These are phyloP conservation scores for Saxidomus purpurata DNA, from an alignment of 1,140 invertebrate genomes.

Conservation along the genomic window DNA sequence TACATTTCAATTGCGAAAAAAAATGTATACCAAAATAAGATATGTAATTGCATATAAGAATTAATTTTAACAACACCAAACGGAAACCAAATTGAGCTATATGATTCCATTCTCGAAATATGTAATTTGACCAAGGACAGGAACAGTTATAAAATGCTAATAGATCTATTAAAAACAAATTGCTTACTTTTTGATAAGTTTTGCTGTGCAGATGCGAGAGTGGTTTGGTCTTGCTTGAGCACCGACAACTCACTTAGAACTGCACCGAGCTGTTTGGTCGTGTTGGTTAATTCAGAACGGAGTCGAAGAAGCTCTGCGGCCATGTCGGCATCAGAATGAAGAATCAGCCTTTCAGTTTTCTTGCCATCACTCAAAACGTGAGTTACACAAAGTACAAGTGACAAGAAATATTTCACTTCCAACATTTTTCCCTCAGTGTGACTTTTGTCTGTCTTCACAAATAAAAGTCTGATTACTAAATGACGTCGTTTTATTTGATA, in stretches of 20 bases:
- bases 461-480: too few relatives aligned
- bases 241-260: background rate
- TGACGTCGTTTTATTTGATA: too few relatives aligned
- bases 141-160: too few relatives aligned
- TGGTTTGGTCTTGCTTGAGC: background rate
- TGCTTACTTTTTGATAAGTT: background rate
- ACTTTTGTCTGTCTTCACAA: too few relatives aligned
- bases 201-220: background rate
- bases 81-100: too few relatives aligned
- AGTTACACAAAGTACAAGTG: background rate
- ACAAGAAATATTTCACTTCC: background rate
- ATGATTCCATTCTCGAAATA: too few relatives aligned
- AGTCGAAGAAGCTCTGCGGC: background rate
- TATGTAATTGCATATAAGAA: too few relatives aligned
- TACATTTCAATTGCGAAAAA: too few relatives aligned
- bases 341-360: background rate
- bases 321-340: background rate
- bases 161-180: background rate
- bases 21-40: too few relatives aligned
- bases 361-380: background rate
- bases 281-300: background rate
- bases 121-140: too few relatives aligned
- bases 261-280: background rate
- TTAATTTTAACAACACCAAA: too few relatives aligned
- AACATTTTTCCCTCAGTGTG: too few relatives aligned